These are phyloP conservation scores for Danio aesculapii DNA, from an alignment of 2,797 vertebrate species.

Conservation along the genomic window DNA sequence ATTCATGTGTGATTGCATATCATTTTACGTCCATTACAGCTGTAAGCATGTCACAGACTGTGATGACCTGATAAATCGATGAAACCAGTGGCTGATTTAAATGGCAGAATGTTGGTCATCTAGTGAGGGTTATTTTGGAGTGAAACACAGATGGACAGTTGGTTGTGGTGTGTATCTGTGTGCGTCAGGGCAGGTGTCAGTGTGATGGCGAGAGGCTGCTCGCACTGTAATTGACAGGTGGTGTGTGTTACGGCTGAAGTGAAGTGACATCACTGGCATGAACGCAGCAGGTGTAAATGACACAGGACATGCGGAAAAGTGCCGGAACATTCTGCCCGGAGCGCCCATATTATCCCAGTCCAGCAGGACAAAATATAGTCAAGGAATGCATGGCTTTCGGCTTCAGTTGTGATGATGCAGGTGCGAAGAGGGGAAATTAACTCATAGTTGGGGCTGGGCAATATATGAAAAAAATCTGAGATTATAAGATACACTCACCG, in stretches of 20 bases:
- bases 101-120: background rate
- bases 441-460: too few species aligned
- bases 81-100: constrained; percentile 1
- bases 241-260: constrained; percentile 57
- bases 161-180: constrained; percentile 41
- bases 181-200: constrained; percentile 58
- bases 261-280: constrained; percentile 57
- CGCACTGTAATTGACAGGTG: constrained; percentile 62
- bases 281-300: constrained; percentile 55
- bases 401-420: background rate
- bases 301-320: constrained; percentile 57
- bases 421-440: too few species aligned
- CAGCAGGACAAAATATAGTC: constrained; percentile 7
- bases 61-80: background rate
- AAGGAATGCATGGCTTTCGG: background rate
- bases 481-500: too few species aligned
- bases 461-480: too few species aligned
- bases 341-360: constrained; percentile 22
- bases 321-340: constrained; percentile 52
- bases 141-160: constrained; percentile 39
- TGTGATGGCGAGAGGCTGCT: constrained; percentile 48
- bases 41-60: background rate
- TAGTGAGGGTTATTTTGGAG: constrained; percentile 21
- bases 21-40: background rate
- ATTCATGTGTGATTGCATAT: background rate